These are phyloP conservation scores for Leptopilina myrica DNA, from an alignment of 2,888 invertebrate genomes.

Conservation along the genomic window DNA sequence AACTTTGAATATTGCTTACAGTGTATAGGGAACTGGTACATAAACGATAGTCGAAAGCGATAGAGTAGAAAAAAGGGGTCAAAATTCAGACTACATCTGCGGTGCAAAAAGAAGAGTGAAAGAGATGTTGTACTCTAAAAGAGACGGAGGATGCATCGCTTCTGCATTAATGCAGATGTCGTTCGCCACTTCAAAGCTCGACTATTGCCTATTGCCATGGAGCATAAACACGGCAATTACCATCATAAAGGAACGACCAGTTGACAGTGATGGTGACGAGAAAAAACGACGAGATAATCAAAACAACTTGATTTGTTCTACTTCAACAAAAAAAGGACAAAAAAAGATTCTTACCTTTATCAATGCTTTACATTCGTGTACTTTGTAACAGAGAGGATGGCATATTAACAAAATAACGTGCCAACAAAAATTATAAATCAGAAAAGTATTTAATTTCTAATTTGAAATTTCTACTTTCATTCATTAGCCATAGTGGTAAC, in stretches of 20 bases:
- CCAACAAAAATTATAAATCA: no score
- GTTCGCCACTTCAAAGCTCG: conserved; percentile 67
- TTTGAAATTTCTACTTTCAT: no score
- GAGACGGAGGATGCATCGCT: conserved; percentile 52
- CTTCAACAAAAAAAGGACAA: no score
- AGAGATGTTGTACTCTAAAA: neutral
- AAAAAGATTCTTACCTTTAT: no score
- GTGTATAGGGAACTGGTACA: no score
- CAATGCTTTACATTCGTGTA: no score
- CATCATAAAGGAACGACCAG: conserved; percentile 63
- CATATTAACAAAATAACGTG: no score
- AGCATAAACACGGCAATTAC: conserved; percentile 70
- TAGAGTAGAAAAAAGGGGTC: conserved; percentile 53
- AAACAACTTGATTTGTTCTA: neutral
- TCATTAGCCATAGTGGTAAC: no score
- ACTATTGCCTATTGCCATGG: conserved; percentile 59
- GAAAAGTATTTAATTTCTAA: no score
- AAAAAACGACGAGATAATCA: conserved; percentile 41
- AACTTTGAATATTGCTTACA: no score
- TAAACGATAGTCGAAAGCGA: no score
- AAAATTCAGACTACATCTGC: conserved; percentile 46
- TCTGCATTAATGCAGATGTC: conserved; percentile 68
- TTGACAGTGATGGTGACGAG: conserved; percentile 8
- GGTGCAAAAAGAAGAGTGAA: conserved; percentile 38
- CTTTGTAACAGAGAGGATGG: no score